These are phyloP conservation scores for Anoplius nigerrimus DNA, from an alignment of 2,888 invertebrate species.

Conservation along the genomic window DNA sequence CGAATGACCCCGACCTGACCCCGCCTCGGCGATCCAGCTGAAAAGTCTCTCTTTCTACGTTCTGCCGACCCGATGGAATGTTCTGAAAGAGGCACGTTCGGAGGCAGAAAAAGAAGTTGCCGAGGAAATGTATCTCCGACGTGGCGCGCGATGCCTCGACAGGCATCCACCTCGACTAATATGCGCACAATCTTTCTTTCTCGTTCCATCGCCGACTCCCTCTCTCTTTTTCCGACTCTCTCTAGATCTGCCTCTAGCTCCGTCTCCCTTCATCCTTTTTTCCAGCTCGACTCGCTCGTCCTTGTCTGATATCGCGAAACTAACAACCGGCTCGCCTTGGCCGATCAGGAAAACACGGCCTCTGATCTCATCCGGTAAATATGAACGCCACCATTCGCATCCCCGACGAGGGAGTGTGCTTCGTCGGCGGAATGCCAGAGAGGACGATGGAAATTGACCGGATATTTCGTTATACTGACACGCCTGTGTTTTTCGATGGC, in stretches of 20 bases:
- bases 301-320: conserved; percentile 28
- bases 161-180: too few relatives aligned
- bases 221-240: neutral
- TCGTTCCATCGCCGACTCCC: too few relatives aligned
- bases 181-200: too few relatives aligned
- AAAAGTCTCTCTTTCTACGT: too few relatives aligned
- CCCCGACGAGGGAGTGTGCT: conserved; percentile 2
- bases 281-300: conserved; percentile 7
- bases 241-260: conserved; percentile 9
- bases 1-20: too few relatives aligned
- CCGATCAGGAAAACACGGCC: conserved; percentile 52
- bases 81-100: neutral
- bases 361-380: conserved; percentile 65
- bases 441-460: conserved; percentile 33
- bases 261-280: conserved; percentile 19
- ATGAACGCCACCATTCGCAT: conserved; percentile 40
- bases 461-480: neutral
- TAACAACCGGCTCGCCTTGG: conserved; percentile 57
- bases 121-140: too few relatives aligned
- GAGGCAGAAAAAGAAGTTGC: neutral
- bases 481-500: too few relatives aligned
- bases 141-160: too few relatives aligned
- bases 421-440: conserved; percentile 30
- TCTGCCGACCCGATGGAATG: too few relatives aligned
- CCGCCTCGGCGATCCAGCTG: too few relatives aligned